phyloP scores from a whole-genome alignment of 2,888 invertebrate genomes.

The Tridacna crocea region DNA sequence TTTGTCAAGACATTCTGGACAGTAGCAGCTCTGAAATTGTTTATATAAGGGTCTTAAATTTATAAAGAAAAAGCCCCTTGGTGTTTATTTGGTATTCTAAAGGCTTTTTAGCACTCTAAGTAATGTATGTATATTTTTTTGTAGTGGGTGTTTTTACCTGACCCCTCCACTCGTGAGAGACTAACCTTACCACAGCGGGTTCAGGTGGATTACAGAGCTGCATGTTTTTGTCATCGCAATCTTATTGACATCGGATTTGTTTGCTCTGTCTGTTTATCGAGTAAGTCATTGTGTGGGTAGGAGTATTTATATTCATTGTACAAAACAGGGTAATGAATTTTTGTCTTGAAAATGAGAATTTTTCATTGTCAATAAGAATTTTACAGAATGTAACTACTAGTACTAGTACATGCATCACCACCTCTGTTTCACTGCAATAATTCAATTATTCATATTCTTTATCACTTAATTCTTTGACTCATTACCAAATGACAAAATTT shows the following conservation, averaged over 20 bases:
- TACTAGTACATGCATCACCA: not conserved
- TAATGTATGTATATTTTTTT: constrained; percentile 1
- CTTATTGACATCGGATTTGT: constrained; percentile 98
- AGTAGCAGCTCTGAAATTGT: no score
- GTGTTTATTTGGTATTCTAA: no score
- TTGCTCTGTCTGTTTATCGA: constrained; percentile 98
- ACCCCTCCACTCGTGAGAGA: constrained; percentile 88
- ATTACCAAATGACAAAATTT: no score
- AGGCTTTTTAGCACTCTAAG: no score
- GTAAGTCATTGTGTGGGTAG: constrained; percentile 64
- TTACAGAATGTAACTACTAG: not conserved
- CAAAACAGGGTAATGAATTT: not conserved
- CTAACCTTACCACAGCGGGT: constrained; percentile 92
- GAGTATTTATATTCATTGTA: not conserved
- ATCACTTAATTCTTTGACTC: no score
- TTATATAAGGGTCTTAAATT: no score
- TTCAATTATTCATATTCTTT: no score
- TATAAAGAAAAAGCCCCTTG: no score
- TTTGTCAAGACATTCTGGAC: no score
- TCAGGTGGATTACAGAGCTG: constrained; percentile 97
- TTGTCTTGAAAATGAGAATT: not conserved
- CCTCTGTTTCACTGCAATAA: not conserved
- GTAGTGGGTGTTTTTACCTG: constrained; percentile 96
- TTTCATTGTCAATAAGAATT: not conserved
- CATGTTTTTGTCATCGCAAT: constrained; percentile 98